These are phyloP conservation scores for Prionailurus bengalensis DNA, from an alignment of 2,113 vertebrate species.

Conservation along the genomic window DNA sequence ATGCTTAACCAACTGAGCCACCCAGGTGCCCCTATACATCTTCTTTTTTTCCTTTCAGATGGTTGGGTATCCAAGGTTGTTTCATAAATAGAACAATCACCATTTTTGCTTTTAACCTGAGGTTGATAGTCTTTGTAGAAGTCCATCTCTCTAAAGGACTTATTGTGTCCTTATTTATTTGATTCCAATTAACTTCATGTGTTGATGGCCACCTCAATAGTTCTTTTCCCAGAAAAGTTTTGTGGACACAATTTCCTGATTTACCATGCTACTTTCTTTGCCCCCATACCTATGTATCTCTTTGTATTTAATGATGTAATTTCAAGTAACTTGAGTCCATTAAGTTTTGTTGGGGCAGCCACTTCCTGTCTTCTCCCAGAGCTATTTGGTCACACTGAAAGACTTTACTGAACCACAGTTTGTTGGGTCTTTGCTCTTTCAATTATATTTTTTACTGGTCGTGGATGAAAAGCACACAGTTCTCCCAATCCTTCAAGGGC, in stretches of 20 bases:
- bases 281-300: neutral
- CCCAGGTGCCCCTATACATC: neutral
- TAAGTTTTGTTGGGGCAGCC: neutral
- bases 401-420: neutral
- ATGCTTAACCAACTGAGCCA: too few relatives aligned
- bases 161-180: neutral
- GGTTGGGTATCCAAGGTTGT: neutral
- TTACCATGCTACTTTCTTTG: neutral
- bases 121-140: neutral
- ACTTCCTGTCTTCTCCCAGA: neutral
- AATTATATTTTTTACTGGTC: constrained; percentile 18
- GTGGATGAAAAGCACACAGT: neutral
- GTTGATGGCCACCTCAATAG: neutral
- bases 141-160: neutral
- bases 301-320: neutral
- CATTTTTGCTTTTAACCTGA: neutral
- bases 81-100: neutral
- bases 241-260: neutral
- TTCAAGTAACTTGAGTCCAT: neutral
- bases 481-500: neutral
- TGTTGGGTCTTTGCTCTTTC: neutral
- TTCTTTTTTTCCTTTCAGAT: neutral
- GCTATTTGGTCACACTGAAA: neutral
- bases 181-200: neutral
- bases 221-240: neutral